These are phyloP conservation scores for Drosophila setifemur DNA, from an alignment of 1,140 invertebrate species.

Conservation along the genomic window DNA sequence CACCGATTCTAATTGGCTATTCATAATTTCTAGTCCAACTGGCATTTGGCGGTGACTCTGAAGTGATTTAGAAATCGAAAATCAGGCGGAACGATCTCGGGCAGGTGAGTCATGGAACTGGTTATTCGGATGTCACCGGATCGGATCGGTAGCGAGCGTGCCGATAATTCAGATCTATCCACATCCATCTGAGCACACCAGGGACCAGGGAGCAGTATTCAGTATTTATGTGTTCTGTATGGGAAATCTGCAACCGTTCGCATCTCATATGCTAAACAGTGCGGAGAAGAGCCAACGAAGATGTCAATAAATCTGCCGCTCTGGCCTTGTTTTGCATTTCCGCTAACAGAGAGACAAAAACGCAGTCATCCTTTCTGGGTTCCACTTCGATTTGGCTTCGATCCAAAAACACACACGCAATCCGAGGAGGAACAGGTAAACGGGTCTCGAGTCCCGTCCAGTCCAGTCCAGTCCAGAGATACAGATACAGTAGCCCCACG, in stretches of 20 bases:
- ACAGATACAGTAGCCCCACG: conserved; percentile 77
- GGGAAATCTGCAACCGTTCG: conserved; percentile 41
- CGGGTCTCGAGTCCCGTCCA: neutral
- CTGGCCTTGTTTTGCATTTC: conserved; percentile 80
- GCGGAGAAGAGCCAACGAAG: conserved; percentile 56
- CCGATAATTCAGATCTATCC: conserved; percentile 66
- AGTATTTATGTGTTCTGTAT: conserved; percentile 49
- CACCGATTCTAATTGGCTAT: conserved; percentile 40
- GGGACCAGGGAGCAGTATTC: neutral
- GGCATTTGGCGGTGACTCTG: conserved; percentile 29
- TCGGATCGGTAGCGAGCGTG: conserved; percentile 42
- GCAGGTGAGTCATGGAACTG: conserved; percentile 56
- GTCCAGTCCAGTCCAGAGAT: conserved; percentile 24
- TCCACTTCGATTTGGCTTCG: neutral
- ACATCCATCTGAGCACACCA: neutral
- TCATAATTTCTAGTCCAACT: conserved; percentile 75
- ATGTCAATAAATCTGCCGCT: conserved; percentile 79
- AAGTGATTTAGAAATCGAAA: conserved; percentile 61
- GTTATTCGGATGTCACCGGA: conserved; percentile 4
- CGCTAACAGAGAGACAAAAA: conserved; percentile 63
- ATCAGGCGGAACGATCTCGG: conserved; percentile 16
- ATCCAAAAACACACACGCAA: conserved; percentile 68
- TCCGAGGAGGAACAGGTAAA: conserved; percentile 28
- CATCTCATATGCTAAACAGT: conserved; percentile 77
- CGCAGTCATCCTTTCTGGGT: conserved; percentile 31